Conservation (phyloP, 2,113 vertebrate species). For the Microcebus murinus region DNA sequence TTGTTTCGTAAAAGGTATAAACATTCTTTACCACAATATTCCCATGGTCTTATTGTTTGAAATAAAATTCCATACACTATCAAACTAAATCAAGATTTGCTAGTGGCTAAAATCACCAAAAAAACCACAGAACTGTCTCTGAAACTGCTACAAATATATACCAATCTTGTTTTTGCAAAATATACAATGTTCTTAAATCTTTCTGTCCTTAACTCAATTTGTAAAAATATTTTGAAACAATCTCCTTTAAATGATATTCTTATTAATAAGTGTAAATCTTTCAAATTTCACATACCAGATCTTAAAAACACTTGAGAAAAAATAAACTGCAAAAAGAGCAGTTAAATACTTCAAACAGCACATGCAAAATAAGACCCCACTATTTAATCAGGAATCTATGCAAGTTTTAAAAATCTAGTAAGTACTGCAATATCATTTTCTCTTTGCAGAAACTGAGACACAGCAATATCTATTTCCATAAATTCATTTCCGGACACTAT, state of each 20-base stretch:
- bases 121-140: constrained; percentile 36
- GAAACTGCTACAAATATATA: constrained; percentile 1
- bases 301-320: constrained; percentile 68
- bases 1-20: constrained; percentile 59
- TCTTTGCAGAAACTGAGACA: constrained; percentile 56
- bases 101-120: constrained; percentile 61
- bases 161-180: constrained; percentile 48
- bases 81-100: constrained; percentile 63
- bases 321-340: constrained; percentile 76
- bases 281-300: constrained; percentile 49
- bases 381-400: constrained; percentile 40
- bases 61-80: constrained; percentile 40
- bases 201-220: constrained; percentile 60
- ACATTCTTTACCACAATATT: constrained; percentile 61
- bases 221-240: constrained; percentile 43
- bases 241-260: constrained; percentile 42
- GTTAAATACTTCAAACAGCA: constrained; percentile 67
- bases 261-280: background rate
- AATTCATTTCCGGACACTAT: constrained; percentile 43
- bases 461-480: constrained; percentile 57
- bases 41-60: constrained; percentile 51
- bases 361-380: constrained; percentile 59
- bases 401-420: background rate
- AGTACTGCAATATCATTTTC: constrained; percentile 52
- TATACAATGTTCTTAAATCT: constrained; percentile 56